phyloP scores from a whole-genome alignment of 2,113 vertebrate genomes.

The Podarcis raffonei region DNA sequence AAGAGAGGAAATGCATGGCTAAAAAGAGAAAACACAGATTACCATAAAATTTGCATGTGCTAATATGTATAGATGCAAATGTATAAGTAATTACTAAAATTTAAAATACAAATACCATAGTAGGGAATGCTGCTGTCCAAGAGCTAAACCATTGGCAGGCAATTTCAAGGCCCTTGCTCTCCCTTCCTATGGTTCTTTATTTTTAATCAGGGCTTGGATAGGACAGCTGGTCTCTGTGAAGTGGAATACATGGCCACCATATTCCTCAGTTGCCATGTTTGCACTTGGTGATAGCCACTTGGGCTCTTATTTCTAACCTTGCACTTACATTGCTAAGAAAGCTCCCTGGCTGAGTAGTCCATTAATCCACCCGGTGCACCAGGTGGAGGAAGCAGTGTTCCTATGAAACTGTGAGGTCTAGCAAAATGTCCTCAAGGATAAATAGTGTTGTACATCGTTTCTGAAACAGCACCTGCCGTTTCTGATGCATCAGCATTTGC shows the following conservation, averaged over 20 bases:
- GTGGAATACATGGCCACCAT: background rate
- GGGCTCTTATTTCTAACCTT: background rate
- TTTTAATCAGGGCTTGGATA: background rate
- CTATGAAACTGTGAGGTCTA: constrained; percentile 5
- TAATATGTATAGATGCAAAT: background rate
- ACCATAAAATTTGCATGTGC: background rate
- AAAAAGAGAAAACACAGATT: background rate
- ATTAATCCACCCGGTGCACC: background rate
- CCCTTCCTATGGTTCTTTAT: background rate
- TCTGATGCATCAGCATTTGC: constrained; percentile 19
- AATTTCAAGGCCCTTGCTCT: background rate
- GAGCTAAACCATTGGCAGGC: background rate
- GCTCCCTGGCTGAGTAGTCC: background rate
- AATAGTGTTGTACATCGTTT: constrained; percentile 3
- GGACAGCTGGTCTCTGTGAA: too few relatives aligned
- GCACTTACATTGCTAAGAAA: background rate
- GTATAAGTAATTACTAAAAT: background rate
- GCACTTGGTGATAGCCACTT: background rate
- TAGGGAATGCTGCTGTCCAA: background rate
- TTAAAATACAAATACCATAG: background rate
- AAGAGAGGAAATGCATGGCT: background rate
- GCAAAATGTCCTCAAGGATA: constrained; percentile 18
- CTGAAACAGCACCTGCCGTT: constrained; percentile 25
- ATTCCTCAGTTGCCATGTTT: too few relatives aligned
- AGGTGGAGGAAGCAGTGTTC: background rate